These are phyloP conservation scores for Centropyge bicolor DNA, from an alignment of 2,797 vertebrate species.

Conservation along the genomic window DNA sequence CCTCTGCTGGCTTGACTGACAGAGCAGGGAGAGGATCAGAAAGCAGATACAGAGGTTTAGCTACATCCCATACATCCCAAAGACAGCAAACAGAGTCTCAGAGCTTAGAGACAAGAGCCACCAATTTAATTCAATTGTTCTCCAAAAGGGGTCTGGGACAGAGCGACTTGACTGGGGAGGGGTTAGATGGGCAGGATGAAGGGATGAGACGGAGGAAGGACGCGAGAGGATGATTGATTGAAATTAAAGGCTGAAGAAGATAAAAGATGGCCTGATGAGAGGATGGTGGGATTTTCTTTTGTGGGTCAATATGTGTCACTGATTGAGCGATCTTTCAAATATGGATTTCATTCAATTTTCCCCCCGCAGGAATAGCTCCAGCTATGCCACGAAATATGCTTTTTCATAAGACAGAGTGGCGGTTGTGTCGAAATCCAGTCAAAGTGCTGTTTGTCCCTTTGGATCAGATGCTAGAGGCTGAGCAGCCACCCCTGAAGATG, in stretches of 20 bases:
- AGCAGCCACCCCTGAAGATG: slow-evolving; percentile 46
- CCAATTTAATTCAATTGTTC: slow-evolving; percentile 59
- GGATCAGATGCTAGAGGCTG: slow-evolving; percentile 40
- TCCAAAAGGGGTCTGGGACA: slow-evolving; percentile 23
- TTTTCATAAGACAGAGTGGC: slow-evolving; percentile 41
- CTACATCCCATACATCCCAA: slow-evolving; percentile 49
- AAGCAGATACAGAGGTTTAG: slow-evolving; percentile 53
- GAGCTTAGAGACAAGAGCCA: slow-evolving; percentile 56
- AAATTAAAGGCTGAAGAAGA: slow-evolving; percentile 46
- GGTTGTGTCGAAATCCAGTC: slow-evolving; percentile 43
- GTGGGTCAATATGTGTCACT: slow-evolving; percentile 51
- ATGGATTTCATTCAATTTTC: slow-evolving; percentile 58
- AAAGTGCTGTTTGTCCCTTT: slow-evolving; percentile 28
- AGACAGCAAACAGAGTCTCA: slow-evolving; percentile 47
- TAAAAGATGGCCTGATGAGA: slow-evolving; percentile 50
- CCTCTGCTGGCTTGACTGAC: slow-evolving; percentile 61
- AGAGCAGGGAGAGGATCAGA: slow-evolving; percentile 58
- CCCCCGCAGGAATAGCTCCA: neutral
- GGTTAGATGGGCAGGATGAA: slow-evolving; percentile 38
- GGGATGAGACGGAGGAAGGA: slow-evolving; percentile 45
- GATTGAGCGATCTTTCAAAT: slow-evolving; percentile 54
- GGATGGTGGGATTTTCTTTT: slow-evolving; percentile 56
- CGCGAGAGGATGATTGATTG: slow-evolving; percentile 51
- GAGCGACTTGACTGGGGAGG: slow-evolving; percentile 3
- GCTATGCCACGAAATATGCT: slow-evolving; percentile 36